Evolutionary conservation across 2,113 vertebrate species (phyloP).

Genomic region (Spheniscus mendiculus): DNA sequence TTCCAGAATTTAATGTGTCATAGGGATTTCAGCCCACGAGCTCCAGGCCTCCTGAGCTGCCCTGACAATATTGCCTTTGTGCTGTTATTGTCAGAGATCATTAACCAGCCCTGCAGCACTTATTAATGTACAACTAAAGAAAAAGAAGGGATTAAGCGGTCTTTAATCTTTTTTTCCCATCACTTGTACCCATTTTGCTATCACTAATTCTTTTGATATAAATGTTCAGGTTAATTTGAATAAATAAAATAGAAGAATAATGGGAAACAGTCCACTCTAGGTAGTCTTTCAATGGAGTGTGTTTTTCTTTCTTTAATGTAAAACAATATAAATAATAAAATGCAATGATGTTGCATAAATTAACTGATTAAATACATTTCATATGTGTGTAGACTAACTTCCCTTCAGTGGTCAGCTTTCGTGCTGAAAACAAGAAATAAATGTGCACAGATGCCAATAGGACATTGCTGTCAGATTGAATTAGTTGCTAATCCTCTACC

Average conservation of each 20-base stretch:
- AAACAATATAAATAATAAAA: neutral
- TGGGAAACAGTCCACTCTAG: neutral
- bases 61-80: neutral
- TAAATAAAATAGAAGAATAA: neutral
- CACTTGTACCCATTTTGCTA: neutral
- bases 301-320: neutral
- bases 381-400: neutral
- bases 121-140: neutral
- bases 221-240: slow-evolving; percentile 2
- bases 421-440: neutral
- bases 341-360: neutral
- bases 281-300: neutral
- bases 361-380: neutral
- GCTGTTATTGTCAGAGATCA: neutral
- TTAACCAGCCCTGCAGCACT: neutral
- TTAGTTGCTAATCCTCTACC: neutral
- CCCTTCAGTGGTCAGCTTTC: neutral
- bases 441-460: neutral
- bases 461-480: neutral
- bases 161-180: neutral
- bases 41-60: neutral
- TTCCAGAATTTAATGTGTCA: neutral
- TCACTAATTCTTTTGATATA: neutral
- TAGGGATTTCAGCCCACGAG: neutral
- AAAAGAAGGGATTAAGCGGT: neutral